Evolutionary conservation across 64 coral and sea anemone genomes (phyloP).

Genomic region (Anthopleura sola): DNA sequence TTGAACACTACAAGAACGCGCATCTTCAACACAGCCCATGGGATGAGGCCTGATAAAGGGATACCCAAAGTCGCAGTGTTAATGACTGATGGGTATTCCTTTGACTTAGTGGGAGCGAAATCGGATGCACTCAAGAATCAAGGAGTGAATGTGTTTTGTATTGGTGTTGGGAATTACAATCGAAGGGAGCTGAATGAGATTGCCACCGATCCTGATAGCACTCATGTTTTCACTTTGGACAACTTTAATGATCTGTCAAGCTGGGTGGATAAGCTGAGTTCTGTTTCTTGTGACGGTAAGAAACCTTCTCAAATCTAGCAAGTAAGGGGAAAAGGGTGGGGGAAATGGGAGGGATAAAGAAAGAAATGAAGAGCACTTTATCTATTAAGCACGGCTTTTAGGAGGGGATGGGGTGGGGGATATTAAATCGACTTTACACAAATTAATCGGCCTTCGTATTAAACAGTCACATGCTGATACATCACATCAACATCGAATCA

Average conservation of each 20-base stretch:
- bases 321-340: not conserved
- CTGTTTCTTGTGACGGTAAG: conserved; percentile 96
- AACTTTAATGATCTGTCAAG: conserved; percentile 67
- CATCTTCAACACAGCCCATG: not conserved
- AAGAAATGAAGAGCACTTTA: too few relatives aligned
- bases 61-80: conserved; percentile 82
- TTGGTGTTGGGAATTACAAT: conserved; percentile 63
- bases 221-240: conserved; percentile 64
- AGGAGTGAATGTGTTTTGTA: conserved; percentile 78
- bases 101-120: conserved; percentile 19
- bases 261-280: conserved; percentile 91
- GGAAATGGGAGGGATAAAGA: not conserved
- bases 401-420: too few relatives aligned
- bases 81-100: conserved; percentile 88
- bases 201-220: conserved; percentile 81
- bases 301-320: not conserved
- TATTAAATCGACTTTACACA: too few relatives aligned
- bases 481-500: too few relatives aligned
- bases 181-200: conserved; percentile 55
- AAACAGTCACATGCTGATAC: too few relatives aligned
- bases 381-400: too few relatives aligned
- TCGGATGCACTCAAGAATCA: conserved; percentile 39
- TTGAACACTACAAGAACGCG: conserved; percentile 33
- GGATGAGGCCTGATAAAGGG: conserved; percentile 77
- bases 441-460: too few relatives aligned